Evolutionary conservation across 1,140 invertebrate genomes (phyloP), one percentile per base, ranked within the genome.

Genomic region (Drosophila watanabei): DNA sequence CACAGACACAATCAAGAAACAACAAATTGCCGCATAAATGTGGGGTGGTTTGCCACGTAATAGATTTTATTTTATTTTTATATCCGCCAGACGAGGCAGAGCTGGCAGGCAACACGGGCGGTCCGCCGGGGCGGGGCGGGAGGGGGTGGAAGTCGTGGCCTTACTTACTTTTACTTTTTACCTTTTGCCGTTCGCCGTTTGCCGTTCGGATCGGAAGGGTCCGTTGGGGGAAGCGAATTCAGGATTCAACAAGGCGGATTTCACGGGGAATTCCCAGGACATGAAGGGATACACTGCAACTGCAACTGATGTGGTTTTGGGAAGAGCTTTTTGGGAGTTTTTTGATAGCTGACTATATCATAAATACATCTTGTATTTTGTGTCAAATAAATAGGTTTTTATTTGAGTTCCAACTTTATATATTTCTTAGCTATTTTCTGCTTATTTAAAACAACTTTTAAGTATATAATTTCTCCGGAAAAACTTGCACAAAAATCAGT

Each of bases 1-100:
- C 76, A 84, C 66, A 66, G 69, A 66, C 82, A 91, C 91, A 92
- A 91, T 92, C 82, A 70, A 82, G 76, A 69, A 90, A 92, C 85
- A 92, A 92, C 91, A 92, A 92, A 92, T 92, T 92, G 91, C 91
- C 91, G 89, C 91, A 92, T 91, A 92, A 92, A 89, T 92, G 89
- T 90, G 79, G 91, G 88, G 91, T 92, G 91, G 91, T 92, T 92
- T 86, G 91, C 91, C 91, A 92, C 91, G 88, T 92, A 92, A 92
- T 92, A 91, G 91, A 92, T 92, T 92, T 92, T 89, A 82, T 86
- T 92, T 92, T 90, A 90, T 90, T 90, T 90, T 90, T 90, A 90
- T 90, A 89, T 68, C 61, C 77, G 57, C 54, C 66, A 72, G 58
- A 73, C 78, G 79, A 64, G 70, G 1, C 24, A 3, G 24, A 24